A percentile compares a stretch with the other conserved stretches of the same genome.
Evolutionary conservation across 2,797 vertebrate genomes (phyloP).

Genomic region (Anomalospiza imberbis): DNA sequence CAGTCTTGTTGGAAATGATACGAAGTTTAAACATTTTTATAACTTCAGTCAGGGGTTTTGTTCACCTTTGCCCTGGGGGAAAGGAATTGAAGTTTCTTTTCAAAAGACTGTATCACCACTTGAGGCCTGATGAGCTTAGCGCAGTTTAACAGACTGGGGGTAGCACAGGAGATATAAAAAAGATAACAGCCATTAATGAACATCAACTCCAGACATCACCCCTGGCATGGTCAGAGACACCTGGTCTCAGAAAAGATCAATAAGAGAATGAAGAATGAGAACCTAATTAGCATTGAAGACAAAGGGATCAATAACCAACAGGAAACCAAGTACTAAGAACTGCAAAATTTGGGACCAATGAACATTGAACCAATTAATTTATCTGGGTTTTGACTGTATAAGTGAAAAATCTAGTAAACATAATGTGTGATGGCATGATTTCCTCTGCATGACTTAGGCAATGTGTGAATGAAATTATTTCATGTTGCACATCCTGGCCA

Average conservation of each 20-base stretch:
- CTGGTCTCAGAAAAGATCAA: background rate
- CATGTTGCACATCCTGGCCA: background rate
- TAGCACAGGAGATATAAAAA: background rate
- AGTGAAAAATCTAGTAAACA: background rate
- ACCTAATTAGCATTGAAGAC: background rate
- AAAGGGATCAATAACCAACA: background rate
- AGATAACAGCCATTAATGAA: background rate
- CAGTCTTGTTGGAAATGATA: accelerated
- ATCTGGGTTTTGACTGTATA: background rate
- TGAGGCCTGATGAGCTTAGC: background rate
- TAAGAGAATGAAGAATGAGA: background rate
- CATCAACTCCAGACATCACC: background rate
- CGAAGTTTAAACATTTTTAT: background rate
- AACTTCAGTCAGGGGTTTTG: background rate
- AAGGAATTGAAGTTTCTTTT: background rate
- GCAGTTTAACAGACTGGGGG: background rate
- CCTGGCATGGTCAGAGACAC: accelerated
- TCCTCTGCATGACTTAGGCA: accelerated
- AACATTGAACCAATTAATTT: background rate
- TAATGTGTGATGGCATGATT: background rate
- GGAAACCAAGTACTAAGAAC: background rate
- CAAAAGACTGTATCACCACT: too few relatives aligned
- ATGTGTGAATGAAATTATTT: background rate
- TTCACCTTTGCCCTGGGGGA: background rate
- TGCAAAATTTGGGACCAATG: background rate